Evolutionary conservation across 2,888 invertebrate species (phyloP), one percentile per base, ranked within the genome.

Genomic region (Polydesmus complanatus): DNA sequence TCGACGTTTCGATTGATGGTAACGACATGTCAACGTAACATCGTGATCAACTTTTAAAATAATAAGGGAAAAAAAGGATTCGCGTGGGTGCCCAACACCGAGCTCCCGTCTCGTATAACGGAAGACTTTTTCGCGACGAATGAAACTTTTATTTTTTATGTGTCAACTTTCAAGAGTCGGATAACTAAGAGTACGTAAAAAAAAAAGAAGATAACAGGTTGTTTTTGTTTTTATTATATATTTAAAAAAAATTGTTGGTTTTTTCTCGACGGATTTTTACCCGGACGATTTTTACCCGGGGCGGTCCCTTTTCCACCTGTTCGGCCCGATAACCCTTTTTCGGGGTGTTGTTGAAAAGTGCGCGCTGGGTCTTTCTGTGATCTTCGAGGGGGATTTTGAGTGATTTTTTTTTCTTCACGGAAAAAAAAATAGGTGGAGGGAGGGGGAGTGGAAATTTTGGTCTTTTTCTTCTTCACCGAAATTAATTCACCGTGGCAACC

Each of bases 301-400:
- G 37, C 37, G 37, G 37, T 37, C 37, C 61, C 47, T 57, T 57
- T 21, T 25, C 37, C 53, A 22, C n/a, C 55, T 50, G 55, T 27
- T 3, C 61, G 63, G 22, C 54, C n/a, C 63, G 21, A n/a, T 19
- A 21, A 21, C 52, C 52, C 52, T 22, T 21, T 22, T 22, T 19
- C 5, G 5, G 52, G 11, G n/a, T n/a, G n/a, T n/a, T n/a, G n/a
- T n/a, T n/a, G n/a, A n/a, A n/a, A n/a, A n/a, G n/a, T n/a, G n/a
- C n/a, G n/a, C n/a, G n/a, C n/a, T n/a, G n/a, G n/a, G n/a, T n/a
- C n/a, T n/a, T n/a, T n/a, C n/a, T n/a, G n/a, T n/a, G n/a, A n/a
- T n/a, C n/a, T n/a, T n/a, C n/a, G n/a, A n/a, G n/a, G n/a, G n/a
- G n/a, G n/a, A n/a, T n/a, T n/a, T n/a, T 14, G 37, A 37, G 14